Base-by-base conservation (phyloP, 2,113 vertebrate genomes). In the Calidris pugnax region DNA sequence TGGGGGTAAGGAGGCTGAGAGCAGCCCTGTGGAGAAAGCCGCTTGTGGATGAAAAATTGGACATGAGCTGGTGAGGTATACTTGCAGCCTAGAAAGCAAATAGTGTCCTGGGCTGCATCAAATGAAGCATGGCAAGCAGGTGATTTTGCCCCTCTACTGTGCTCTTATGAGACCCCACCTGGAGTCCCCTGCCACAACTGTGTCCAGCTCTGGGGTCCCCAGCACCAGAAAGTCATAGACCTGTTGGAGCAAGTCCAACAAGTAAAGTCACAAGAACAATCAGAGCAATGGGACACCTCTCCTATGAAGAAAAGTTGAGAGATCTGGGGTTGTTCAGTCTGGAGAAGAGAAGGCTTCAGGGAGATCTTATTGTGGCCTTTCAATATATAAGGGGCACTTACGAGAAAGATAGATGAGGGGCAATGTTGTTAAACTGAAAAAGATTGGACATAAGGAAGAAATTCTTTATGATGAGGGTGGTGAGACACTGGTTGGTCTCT, bases 11-110 rank as follows among this genome's bases (percentile, higher is more conserved):
- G 51, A 69, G n/a, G 14, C 18, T 55, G 57, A 47, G 19, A 33
- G 12, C 7, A 89, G 50, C 16, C 35, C 16, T 35, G 16, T 1
- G 1, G 41, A 30, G 10, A 48, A 64, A 20, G n/a, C 20, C 7
- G 16, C 30, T 30, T 23, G 24, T 41, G 28, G 39, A 41, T 39
- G 41, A 41, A 33, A 56, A 56, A 56, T 47, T 47, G 41, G 41
- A 30, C 30, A 32, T 30, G 26, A 48, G 13, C 5, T 1, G 2
- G 15, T 30, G 48, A 57, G 7, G 7, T 22, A 10, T 2, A 3
- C 26, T 57, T 51, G 17, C 43, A 74, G 35, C 32, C 27, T 45
- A 33, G 47, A 53, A 76, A 68, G 28, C 13, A 10, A 53, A 6
- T 12, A 0, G 0, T 37, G 12, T 67, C 53, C 32, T 33, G 33